Conservation (phyloP, 92 coral and sea anemone genomes). For the Bergia puertoricense region DNA sequence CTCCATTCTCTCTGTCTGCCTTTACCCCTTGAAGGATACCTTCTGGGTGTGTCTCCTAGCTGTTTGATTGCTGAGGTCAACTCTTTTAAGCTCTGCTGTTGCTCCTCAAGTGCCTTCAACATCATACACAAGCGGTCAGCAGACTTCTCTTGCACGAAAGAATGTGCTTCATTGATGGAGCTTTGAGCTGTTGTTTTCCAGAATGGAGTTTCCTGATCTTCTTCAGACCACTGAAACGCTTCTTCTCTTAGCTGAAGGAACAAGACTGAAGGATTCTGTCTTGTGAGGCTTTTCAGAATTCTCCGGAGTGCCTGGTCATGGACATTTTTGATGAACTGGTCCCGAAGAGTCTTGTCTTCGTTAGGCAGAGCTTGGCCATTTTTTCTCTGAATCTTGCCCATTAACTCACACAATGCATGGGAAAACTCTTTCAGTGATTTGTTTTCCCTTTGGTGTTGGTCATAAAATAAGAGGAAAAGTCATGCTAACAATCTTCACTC, state of each 20-base stretch:
- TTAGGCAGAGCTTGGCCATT: background rate
- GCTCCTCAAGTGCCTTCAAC: too few relatives aligned
- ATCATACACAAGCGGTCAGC: too few relatives aligned
- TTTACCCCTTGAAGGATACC: too few relatives aligned
- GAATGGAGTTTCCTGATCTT: background rate
- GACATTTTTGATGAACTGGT: background rate
- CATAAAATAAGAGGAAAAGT: background rate
- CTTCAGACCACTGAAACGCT: background rate
- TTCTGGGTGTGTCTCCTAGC: too few relatives aligned
- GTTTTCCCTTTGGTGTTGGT: background rate
- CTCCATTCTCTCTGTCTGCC: too few relatives aligned
- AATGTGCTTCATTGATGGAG: too few relatives aligned
- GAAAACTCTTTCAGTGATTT: background rate
- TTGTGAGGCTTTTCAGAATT: background rate
- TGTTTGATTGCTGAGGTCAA: too few relatives aligned
- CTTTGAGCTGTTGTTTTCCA: background rate
- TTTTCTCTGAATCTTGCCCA: background rate
- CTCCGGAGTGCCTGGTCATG: background rate
- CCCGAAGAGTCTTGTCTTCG: background rate
- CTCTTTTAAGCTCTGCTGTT: too few relatives aligned
- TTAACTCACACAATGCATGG: background rate
- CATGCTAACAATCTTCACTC: background rate
- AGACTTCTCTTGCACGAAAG: too few relatives aligned
- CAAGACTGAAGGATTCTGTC: background rate
- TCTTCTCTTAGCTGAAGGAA: background rate